Conservation (phyloP, 2,797 vertebrate species). For the Leptoclinus maculatus region DNA sequence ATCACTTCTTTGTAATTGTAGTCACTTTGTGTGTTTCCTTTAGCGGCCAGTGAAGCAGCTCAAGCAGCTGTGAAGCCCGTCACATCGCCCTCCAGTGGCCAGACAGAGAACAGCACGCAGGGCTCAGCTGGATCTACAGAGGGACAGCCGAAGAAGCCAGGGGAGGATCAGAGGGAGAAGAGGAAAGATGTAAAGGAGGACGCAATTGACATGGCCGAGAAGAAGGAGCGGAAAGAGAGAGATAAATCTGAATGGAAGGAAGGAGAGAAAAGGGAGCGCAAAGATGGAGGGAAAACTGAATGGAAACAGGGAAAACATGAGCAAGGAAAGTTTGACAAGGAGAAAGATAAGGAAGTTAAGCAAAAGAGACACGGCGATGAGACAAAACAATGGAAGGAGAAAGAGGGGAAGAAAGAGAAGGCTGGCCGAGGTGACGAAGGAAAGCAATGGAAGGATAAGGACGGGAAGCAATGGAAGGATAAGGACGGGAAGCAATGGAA, state of each 20-base stretch:
- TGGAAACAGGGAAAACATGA: constrained; percentile 52
- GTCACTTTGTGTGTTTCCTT: constrained; percentile 31
- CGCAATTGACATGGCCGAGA: constrained; percentile 35
- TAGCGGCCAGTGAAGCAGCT: constrained; percentile 49
- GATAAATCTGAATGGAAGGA: constrained; percentile 45
- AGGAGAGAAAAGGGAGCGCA: constrained; percentile 45
- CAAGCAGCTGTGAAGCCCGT: constrained; percentile 13
- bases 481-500: constrained; percentile 66
- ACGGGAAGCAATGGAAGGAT: constrained; percentile 64
- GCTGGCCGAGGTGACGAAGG: constrained; percentile 62
- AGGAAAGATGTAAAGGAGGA: constrained; percentile 55
- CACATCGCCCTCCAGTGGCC: constrained; percentile 72
- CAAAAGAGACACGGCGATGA: constrained; percentile 42
- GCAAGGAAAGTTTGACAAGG: constrained; percentile 45
- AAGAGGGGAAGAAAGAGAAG: constrained; percentile 71
- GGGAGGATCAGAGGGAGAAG: constrained; percentile 41
- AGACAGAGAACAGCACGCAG: constrained; percentile 47
- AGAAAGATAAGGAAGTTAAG: constrained; percentile 48
- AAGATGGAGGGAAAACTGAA: constrained; percentile 61
- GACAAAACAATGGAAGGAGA: constrained; percentile 56
- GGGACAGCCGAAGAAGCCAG: constrained; percentile 28
- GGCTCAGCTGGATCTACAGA: constrained; percentile 15
- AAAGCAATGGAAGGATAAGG: constrained; percentile 62
- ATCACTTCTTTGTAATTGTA: constrained; percentile 1
- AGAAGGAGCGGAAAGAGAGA: constrained; percentile 52